Conservation (phyloP, 2,888 invertebrate species). For the Anoncus sp. region DNA sequence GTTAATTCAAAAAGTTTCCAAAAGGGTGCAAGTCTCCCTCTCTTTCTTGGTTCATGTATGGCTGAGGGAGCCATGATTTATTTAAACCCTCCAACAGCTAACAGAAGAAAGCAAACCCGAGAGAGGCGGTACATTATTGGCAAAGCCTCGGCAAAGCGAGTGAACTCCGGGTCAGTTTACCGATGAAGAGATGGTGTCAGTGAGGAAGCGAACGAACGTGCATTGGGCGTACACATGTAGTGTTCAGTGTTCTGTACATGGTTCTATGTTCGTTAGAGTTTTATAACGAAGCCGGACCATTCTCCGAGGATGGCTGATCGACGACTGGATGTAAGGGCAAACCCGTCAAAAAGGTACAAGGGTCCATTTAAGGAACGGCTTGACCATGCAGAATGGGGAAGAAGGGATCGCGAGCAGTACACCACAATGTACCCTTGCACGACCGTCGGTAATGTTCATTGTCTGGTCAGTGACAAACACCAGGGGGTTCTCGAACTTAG, state of each 20-base stretch:
- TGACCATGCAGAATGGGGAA: conserved; percentile 68
- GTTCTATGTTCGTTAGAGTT: conserved; percentile 47
- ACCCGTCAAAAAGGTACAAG: conserved; percentile 31
- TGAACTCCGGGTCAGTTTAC: conserved; percentile 56
- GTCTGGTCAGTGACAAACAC: conserved; percentile 68
- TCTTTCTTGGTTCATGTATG: neutral
- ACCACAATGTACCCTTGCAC: conserved; percentile 29
- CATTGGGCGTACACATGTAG: conserved; percentile 7
- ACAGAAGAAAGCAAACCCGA: conserved; percentile 14
- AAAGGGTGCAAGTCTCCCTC: neutral
- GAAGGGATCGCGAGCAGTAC: conserved; percentile 53
- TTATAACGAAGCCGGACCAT: conserved; percentile 56
- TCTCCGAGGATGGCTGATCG: conserved; percentile 39
- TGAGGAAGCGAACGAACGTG: conserved; percentile 20
- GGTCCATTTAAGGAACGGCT: conserved; percentile 74
- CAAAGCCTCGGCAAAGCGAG: conserved; percentile 50
- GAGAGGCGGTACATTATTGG: conserved; percentile 37
- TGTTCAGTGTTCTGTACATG: neutral
- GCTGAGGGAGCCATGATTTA: conserved; percentile 25
- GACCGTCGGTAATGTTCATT: conserved; percentile 64
- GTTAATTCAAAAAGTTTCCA: neutral
- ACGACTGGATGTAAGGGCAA: conserved; percentile 33
- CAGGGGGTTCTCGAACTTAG: conserved; percentile 60
- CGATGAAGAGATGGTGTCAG: conserved; percentile 20
- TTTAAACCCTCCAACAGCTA: conserved; percentile 32